phyloP scores from a whole-genome alignment of 2,888 invertebrate species.

The Hoplodrina ambigua region DNA sequence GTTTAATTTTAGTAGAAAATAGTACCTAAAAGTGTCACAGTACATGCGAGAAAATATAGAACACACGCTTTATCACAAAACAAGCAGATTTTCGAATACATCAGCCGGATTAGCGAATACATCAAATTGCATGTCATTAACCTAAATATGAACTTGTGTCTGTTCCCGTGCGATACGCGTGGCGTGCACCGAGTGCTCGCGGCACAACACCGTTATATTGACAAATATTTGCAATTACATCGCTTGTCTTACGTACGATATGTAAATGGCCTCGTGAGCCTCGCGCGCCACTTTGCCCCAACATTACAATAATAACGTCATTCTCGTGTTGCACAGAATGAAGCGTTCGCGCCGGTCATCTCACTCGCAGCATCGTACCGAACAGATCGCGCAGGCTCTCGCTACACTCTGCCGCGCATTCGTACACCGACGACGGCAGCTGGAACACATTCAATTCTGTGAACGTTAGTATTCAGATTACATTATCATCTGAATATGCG shows the following conservation, averaged over 20 bases:
- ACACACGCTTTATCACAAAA: neutral
- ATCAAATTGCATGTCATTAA: constrained; percentile 23
- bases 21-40: too few relatives aligned
- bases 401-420: neutral
- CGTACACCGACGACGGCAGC: neutral
- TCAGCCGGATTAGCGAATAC: neutral
- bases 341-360: constrained; percentile 4
- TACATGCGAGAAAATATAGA: neutral
- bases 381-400: neutral
- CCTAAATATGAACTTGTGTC: constrained; percentile 4
- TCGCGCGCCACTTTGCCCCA: neutral
- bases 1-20: too few relatives aligned
- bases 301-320: neutral
- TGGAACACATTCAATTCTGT: constrained; percentile 5
- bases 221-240: constrained; percentile 8
- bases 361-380: neutral
- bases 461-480: constrained; percentile 14
- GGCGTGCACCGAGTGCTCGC: neutral
- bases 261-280: neutral
- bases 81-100: neutral
- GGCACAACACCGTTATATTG: neutral
- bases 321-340: constrained; percentile 15
- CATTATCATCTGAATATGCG: constrained; percentile 13
- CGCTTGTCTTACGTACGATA: neutral
- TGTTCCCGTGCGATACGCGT: constrained; percentile 4